Evolutionary conservation across 64 coral and sea anemone genomes (phyloP), one percentile per base, ranked within the genome.

Genomic region (Dendrophyllia cribrosa): DNA sequence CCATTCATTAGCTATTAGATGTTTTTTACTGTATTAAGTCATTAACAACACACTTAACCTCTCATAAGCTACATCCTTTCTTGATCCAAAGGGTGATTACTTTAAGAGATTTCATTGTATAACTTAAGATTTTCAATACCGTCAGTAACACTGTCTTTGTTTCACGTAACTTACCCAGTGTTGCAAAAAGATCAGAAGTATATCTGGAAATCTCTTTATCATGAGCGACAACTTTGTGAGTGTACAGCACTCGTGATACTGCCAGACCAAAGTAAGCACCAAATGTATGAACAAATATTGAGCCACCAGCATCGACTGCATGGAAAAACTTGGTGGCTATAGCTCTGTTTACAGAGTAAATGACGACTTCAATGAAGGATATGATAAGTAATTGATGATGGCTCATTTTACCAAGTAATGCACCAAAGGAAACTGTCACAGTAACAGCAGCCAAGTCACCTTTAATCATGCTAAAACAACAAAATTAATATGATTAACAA

Each of bases 181-280:
- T 95, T 3, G 96, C 90, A 88, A 98, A 93, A 19, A 98, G 76
- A 65, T 98, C 96, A 58, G 96, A 98, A 65, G 94, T 95, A 83
- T 98, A 98, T 81, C 90, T 93, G 12, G 96, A 98, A 24, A 81
- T 90, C 53, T 98, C 96, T 59, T 95, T 95, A 15, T 95, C 96
- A 72, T 98, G 96, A 66, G 96, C 93, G 14, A 98, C 93, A 69
- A 79, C 71, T 75, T 74, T 95, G 58, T 66, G 88, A 16, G 86
- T 79, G 59, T 95, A 98, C 16, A 95, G 46, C 15, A 95, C 78
- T 45, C 94, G 55, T 25, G 96, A 91, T 17, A 95, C 73, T 9
- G 65, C 88, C 19, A 98, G 79, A 44, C 96, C 96, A 98, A 90
- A 98, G 76, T 83, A 90, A 7, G 96, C 93, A 58, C 96, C 96